These are phyloP conservation scores for Silurus asotus DNA, from an alignment of 2,113 vertebrate genomes.

Conservation along the genomic window DNA sequence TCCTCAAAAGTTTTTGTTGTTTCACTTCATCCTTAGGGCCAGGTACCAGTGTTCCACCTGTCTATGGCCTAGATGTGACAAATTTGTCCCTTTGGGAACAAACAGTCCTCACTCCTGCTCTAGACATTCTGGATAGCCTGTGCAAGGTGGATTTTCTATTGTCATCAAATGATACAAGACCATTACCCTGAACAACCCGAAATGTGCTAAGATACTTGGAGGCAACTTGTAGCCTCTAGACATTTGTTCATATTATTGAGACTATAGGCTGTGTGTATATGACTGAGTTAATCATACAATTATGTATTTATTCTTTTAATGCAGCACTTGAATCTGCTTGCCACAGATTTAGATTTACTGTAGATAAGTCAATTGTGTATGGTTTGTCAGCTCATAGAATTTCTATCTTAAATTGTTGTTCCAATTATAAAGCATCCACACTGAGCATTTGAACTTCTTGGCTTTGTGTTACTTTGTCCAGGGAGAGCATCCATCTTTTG, in stretches of 20 bases:
- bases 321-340: not conserved
- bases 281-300: not conserved
- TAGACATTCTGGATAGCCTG: constrained; percentile 86
- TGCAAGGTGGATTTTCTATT: constrained; percentile 78
- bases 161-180: not conserved
- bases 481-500: constrained; percentile 71
- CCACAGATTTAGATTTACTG: not conserved
- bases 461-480: constrained; percentile 52
- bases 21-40: constrained; percentile 73
- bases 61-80: constrained; percentile 89
- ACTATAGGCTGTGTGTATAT: not conserved
- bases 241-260: not conserved
- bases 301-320: constrained; percentile 19
- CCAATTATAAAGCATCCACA: not conserved
- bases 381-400: not conserved
- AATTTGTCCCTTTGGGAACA: constrained; percentile 84
- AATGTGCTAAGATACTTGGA: not conserved
- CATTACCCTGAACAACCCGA: not conserved
- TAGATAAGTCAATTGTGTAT: not conserved
- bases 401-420: not conserved
- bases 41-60: constrained; percentile 78
- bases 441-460: not conserved
- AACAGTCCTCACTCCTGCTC: constrained; percentile 82
- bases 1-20: not conserved
- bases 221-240: not conserved